Percentiles rank a stretch among this genome's conserved stretches.
These are phyloP conservation scores for Pipa parva DNA, from an alignment of 2,113 vertebrate species.

Conservation along the genomic window DNA sequence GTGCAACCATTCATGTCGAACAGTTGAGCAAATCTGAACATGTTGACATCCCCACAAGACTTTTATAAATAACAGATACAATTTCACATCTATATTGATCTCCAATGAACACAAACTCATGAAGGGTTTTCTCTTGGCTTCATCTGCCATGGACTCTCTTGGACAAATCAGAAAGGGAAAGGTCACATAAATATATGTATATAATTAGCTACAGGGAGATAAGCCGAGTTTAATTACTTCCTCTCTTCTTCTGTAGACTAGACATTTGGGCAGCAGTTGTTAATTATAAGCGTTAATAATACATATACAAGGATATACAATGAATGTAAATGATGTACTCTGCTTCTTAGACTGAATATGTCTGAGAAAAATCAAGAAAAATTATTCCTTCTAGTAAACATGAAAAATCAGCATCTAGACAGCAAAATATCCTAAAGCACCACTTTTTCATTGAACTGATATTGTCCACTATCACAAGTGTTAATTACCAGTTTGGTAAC, in stretches of 20 bases:
- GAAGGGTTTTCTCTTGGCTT: neutral
- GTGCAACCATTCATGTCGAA: too few relatives aligned
- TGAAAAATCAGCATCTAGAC: neutral
- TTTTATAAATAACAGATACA: neutral
- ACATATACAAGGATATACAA: neutral
- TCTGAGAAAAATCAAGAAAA: constrained; percentile 12
- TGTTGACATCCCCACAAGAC: too few relatives aligned
- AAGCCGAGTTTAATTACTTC: constrained; percentile 39
- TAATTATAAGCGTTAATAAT: constrained; percentile 40
- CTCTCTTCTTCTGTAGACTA: constrained; percentile 33
- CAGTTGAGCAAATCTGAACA: too few relatives aligned
- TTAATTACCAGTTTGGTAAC: neutral
- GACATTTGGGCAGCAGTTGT: constrained; percentile 33
- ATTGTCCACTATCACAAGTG: neutral
- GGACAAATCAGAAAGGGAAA: constrained; percentile 10
- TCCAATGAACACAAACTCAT: neutral
- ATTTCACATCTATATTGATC: constrained; percentile 2
- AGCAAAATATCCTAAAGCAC: too few relatives aligned
- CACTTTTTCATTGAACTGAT: too few relatives aligned
- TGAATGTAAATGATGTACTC: constrained; percentile 7
- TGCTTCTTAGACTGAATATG: constrained; percentile 10
- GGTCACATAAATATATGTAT: constrained; percentile 39
- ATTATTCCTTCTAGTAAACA: constrained; percentile 8
- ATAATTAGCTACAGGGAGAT: constrained; percentile 30
- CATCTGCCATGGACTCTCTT: constrained; percentile 16